Evolutionary conservation across 2,888 invertebrate genomes (phyloP), one percentile per base, ranked within the genome.

Genomic region (Mayetiola destructor): DNA sequence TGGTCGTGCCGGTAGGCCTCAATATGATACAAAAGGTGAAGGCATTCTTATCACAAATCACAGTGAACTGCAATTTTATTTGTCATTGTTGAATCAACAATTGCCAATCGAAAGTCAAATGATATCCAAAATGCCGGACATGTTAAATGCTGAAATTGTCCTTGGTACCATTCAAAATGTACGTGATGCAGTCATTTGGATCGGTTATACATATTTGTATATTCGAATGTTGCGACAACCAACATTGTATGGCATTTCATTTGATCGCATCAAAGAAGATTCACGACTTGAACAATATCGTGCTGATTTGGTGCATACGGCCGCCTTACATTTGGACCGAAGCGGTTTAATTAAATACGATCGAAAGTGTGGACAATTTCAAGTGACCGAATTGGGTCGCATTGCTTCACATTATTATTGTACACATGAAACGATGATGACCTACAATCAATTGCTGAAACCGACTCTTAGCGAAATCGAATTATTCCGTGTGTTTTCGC

Each of bases 381-480:
- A 88, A 67, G 85, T 90, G 0, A 96, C 96, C 0, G 97, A 97
- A 72, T 75, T 97, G 10, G 99, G 99, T 1, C 81, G 99, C 36
- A 99, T 99, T 67, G 92, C 97, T 3, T 95, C 95, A 0, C 96
- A 99, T 75, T 99, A 89, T 77, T 99, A 99, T 74, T 92, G 95
- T 68, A 94, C 96, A 0, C 86, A 91, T 71, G 96, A 97, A 63
- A 93, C 96, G 0, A 96, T 99, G 84, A 80, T 89, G 64, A 89
- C 91, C 0, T 99, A 97, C 75, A 95, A 96, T 71, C 94, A 96
- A 69, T 77, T 97, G 54, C 73, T 99, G 60, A 96, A 97, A 70
- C 92, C 96, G 14, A 97, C 95, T 0, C 76, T 99, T 1, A 92
- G 93, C 60, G 97, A 99, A 75, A 99, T 99, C 54, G 99, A 99